These are phyloP conservation scores for Ylistrum balloti DNA, from an alignment of 1,140 invertebrate genomes.

Conservation along the genomic window DNA sequence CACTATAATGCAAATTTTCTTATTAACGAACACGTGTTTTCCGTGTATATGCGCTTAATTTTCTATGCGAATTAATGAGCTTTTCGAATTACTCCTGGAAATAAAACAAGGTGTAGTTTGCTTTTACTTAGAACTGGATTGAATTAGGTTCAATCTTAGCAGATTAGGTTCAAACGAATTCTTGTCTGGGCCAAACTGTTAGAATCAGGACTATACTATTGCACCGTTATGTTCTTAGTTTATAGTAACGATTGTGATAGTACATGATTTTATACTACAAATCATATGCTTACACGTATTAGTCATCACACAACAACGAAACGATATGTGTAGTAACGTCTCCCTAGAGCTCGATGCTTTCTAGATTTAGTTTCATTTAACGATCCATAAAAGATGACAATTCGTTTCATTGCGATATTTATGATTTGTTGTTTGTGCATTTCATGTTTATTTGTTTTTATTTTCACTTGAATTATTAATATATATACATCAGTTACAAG, in stretches of 20 bases:
- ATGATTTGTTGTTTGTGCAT: too few species aligned
- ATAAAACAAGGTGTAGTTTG: constrained; percentile 35
- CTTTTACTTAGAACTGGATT: background rate
- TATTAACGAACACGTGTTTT: background rate
- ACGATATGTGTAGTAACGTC: background rate
- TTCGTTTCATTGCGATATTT: too few species aligned
- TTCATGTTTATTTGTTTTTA: too few species aligned
- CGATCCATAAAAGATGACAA: too few species aligned
- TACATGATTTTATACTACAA: too few species aligned
- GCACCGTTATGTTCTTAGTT: background rate
- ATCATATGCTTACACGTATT: too few species aligned
- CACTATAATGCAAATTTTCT: background rate
- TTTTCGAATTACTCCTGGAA: constrained; percentile 20
- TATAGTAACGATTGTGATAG: too few species aligned
- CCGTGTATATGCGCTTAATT: background rate
- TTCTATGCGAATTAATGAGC: constrained; percentile 26
- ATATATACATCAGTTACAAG: too few species aligned
- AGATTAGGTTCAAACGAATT: background rate
- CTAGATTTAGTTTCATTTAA: too few species aligned
- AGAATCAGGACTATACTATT: background rate
- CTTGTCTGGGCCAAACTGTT: background rate
- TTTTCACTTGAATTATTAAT: too few species aligned
- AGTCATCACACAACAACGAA: too few species aligned
- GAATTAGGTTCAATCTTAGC: background rate
- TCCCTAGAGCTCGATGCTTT: too few species aligned